Evolutionary conservation across 1,140 invertebrate genomes (phyloP), one percentile per base, ranked within the genome.

Genomic region (Lineus longissimus): DNA sequence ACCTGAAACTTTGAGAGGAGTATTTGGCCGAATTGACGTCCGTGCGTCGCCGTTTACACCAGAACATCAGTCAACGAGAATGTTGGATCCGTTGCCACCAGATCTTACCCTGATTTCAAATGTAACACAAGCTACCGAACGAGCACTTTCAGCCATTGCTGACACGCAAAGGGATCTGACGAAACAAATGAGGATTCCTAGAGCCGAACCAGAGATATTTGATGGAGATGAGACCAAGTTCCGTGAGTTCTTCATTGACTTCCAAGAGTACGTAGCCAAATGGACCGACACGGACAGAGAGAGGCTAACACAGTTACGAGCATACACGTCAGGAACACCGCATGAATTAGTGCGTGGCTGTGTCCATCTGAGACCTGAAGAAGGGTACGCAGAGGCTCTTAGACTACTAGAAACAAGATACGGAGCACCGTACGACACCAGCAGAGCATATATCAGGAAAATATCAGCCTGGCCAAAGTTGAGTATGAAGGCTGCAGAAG

Each of bases 391-490:
- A n/a, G n/a, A n/a, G n/a, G n/a, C n/a, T n/a, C n/a, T n/a, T n/a
- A n/a, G n/a, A n/a, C n/a, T n/a, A n/a, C n/a, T n/a, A n/a, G n/a
- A n/a, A n/a, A n/a, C n/a, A n/a, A n/a, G n/a, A n/a, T n/a, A n/a
- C n/a, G n/a, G n/a, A n/a, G n/a, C n/a, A n/a, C 47, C 47, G n/a
- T 51, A 51, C 25, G 47, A 51, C n/a, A 51, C 47, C n/a, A 51
- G 47, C 25, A 6, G 47, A 51, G 47, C 47, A n/a, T 51, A 51
- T n/a, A 27, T 51, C n/a, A 51, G 25, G n/a, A 51, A 51, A n/a
- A 23, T 51, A 4, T 9, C 6, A 51, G 47, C 47, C n/a, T 51
- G 47, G 47, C 47, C 47, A 23, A 51, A 27, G 25, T 27, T 51
- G 25, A 23, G 19, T n/a, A 51, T 51, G 47, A 51, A 51, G n/a